Evolutionary conservation across 2,888 invertebrate species (phyloP).

Genomic region (Limnephilus auricula): DNA sequence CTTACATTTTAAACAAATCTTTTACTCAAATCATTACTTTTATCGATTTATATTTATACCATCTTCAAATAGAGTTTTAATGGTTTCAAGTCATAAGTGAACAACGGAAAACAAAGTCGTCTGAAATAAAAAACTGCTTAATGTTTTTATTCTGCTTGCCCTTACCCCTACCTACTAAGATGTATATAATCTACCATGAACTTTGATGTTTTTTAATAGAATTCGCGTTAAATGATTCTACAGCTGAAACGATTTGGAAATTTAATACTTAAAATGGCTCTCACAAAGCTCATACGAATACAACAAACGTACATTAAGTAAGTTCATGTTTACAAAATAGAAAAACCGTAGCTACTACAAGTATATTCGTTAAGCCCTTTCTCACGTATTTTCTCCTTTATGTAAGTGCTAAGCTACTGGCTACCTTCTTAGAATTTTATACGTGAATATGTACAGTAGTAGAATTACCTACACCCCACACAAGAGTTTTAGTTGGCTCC

Average conservation of each 20-base stretch:
- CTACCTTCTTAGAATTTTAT: slow-evolving; percentile 30
- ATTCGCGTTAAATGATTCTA: not conserved
- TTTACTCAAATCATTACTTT: too few relatives aligned
- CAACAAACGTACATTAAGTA: not conserved
- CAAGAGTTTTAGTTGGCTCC: slow-evolving; percentile 24
- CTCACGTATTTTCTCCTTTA: not conserved
- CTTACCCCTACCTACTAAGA: not conserved
- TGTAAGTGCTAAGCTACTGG: not conserved
- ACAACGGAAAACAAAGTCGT: not conserved
- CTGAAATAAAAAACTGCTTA: not conserved
- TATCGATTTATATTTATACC: too few relatives aligned
- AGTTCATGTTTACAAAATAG: not conserved
- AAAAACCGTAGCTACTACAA: not conserved
- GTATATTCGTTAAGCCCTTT: not conserved
- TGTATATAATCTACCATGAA: not conserved
- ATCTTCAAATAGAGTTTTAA: not conserved
- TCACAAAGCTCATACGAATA: not conserved
- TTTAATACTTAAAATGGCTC: not conserved
- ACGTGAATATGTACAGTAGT: slow-evolving; percentile 24
- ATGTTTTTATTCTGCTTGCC: not conserved
- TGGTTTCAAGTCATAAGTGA: not conserved
- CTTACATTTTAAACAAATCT: not conserved
- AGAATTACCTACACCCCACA: slow-evolving; percentile 2
- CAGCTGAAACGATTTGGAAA: not conserved
- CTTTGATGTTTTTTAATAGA: not conserved